phyloP scores from a whole-genome alignment of 2,797 vertebrate species.

The Anisognathus igniventris region DNA sequence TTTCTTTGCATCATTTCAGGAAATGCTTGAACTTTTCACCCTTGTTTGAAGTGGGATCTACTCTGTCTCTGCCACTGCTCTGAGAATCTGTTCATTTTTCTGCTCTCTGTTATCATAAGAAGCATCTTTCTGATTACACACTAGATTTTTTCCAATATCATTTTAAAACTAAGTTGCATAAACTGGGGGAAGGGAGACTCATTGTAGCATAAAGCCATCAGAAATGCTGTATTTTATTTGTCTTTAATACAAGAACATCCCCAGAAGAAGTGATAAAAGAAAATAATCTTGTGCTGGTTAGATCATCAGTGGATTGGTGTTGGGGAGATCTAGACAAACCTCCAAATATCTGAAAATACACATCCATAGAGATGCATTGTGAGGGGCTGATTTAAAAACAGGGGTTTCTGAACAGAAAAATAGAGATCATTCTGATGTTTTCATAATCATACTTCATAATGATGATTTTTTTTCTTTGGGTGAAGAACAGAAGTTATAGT shows the following conservation, averaged over 20 bases:
- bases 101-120: neutral
- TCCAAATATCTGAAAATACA: neutral
- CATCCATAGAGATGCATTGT: neutral
- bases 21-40: conserved; percentile 46
- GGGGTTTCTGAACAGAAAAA: neutral
- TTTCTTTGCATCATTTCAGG: conserved; percentile 7
- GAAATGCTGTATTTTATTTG: neutral
- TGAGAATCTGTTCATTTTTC: neutral
- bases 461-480: neutral
- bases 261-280: neutral
- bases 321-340: neutral
- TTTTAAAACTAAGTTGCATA: neutral
- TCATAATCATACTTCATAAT: neutral
- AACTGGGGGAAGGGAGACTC: neutral
- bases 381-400: neutral
- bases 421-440: neutral
- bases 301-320: neutral
- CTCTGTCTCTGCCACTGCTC: neutral
- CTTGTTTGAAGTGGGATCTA: neutral
- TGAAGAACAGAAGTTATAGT: neutral
- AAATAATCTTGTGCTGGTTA: neutral
- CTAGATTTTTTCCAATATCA: neutral
- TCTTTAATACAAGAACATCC: neutral
- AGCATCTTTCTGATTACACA: neutral
- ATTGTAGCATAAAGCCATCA: neutral